Evolutionary conservation across 30 jellyfish, hydroid and myxozoan species (phyloP).

Genomic region (Turritopsis dohrnii): DNA sequence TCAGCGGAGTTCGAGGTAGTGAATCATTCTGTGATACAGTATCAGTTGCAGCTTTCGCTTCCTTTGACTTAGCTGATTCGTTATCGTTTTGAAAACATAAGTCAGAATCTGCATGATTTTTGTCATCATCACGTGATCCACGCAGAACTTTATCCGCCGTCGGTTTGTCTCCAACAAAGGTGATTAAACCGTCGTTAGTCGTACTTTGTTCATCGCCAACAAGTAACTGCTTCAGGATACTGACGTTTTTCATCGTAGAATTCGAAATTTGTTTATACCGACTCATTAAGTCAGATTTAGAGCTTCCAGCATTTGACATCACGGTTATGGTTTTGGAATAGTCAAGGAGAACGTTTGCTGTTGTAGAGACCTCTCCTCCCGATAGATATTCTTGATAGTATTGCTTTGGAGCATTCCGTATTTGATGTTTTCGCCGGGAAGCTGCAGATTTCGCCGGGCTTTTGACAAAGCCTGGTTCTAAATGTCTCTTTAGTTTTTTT

Average conservation of each 20-base stretch:
- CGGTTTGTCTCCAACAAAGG: neutral
- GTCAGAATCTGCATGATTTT: neutral
- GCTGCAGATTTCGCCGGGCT: neutral
- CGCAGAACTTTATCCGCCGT: neutral
- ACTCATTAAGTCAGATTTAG: neutral
- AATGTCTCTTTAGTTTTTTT: constrained; percentile 8
- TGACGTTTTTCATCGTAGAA: neutral
- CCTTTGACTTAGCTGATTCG: neutral
- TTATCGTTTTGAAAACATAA: neutral
- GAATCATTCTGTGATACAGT: neutral
- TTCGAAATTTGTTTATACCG: neutral
- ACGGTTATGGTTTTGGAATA: constrained; percentile 10
- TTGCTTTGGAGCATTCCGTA: neutral
- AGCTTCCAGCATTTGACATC: neutral
- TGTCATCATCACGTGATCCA: neutral
- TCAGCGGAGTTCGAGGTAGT: neutral
- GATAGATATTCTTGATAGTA: neutral
- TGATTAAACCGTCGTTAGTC: neutral
- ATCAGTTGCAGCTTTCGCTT: neutral
- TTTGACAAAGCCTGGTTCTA: constrained; percentile 6
- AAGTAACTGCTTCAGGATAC: neutral
- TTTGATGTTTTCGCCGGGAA: neutral
- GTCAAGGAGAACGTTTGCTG: neutral
- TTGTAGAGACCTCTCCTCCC: neutral
- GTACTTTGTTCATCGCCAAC: neutral